Evolutionary conservation across 2,797 vertebrate genomes (phyloP).

Genomic region (Hafferia zeledoni): DNA sequence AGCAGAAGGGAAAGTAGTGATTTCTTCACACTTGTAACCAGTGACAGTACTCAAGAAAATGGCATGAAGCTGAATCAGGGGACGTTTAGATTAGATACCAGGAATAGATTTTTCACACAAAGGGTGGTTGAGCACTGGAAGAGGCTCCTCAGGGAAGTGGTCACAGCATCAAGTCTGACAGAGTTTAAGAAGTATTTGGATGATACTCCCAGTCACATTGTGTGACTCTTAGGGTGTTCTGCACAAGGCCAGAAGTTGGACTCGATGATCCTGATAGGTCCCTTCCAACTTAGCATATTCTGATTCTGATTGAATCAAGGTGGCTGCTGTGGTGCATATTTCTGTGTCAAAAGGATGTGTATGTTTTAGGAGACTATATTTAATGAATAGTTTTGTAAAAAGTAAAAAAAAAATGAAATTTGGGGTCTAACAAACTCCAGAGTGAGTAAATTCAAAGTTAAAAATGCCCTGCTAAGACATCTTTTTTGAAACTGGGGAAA

Average conservation of each 20-base stretch:
- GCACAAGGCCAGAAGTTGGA: neutral
- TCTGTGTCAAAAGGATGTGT: neutral
- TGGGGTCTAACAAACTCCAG: neutral
- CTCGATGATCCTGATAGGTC: neutral
- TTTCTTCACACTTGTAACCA: neutral
- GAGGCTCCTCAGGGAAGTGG: neutral
- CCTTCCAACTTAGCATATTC: neutral
- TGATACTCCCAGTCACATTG: neutral
- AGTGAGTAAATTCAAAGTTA: neutral
- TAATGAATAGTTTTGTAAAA: neutral
- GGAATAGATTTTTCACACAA: neutral
- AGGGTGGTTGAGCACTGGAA: neutral
- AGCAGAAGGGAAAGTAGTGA: neutral
- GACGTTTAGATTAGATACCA: neutral
- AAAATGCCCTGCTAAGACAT: neutral
- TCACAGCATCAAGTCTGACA: neutral
- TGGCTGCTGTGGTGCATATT: neutral
- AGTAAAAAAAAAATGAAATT: neutral
- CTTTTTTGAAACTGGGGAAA: neutral
- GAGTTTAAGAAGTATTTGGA: neutral
- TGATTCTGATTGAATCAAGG: neutral
- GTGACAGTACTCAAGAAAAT: accelerated
- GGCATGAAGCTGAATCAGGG: accelerated
- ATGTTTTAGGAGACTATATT: neutral
- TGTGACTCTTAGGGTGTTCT: neutral